Evolutionary conservation across 2,113 vertebrate genomes (phyloP).

Genomic region (Chaenocephalus aceratus): DNA sequence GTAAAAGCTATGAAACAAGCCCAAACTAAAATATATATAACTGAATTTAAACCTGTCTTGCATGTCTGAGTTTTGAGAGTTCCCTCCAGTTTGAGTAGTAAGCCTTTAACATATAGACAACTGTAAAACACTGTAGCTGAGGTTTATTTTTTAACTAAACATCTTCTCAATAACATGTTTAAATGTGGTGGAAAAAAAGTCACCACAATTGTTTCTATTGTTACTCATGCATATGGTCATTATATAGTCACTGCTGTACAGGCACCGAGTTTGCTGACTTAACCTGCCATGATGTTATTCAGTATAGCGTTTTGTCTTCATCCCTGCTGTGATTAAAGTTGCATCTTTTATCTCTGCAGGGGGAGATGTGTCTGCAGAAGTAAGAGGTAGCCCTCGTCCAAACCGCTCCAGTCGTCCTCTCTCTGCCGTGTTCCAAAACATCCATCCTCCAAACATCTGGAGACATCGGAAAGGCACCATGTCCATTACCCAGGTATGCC

Average conservation of each 20-base stretch:
- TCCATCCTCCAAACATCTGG: conserved; percentile 92
- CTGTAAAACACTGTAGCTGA: not conserved
- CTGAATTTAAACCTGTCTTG: not conserved
- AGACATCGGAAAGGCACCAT: conserved; percentile 92
- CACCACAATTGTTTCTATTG: not conserved
- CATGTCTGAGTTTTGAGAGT: not conserved
- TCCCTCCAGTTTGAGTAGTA: not conserved
- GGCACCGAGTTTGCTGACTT: no score
- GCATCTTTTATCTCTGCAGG: conserved; percentile 57
- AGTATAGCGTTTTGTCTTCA: not conserved
- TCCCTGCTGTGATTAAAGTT: conserved; percentile 2
- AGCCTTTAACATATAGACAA: not conserved
- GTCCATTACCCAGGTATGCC: conserved; percentile 89
- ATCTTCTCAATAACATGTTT: not conserved
- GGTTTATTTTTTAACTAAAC: not conserved
- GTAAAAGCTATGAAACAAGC: not conserved
- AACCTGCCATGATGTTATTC: not conserved
- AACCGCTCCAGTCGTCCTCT: conserved; percentile 88
- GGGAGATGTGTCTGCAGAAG: conserved; percentile 41
- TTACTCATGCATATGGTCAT: no score
- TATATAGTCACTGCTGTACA: no score
- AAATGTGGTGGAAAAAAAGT: not conserved
- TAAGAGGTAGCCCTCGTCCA: conserved; percentile 76
- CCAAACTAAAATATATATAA: not conserved
- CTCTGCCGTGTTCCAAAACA: conserved; percentile 93